Conservation (phyloP, 2,797 vertebrate genomes). For the Anableps anableps region DNA sequence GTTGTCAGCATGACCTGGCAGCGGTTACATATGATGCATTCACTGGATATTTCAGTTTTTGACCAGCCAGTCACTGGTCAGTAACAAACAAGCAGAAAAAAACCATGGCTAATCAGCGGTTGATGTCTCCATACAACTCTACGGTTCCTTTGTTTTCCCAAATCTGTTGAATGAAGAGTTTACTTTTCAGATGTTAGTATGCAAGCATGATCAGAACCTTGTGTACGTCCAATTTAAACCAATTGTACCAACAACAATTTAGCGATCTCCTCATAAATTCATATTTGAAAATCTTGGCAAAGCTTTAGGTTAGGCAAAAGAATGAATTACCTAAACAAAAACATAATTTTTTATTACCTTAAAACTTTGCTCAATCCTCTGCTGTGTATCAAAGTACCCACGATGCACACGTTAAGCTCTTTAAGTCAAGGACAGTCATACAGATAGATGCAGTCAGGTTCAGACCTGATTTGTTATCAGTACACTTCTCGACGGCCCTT, state of each 20-base stretch:
- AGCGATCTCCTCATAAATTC: too few species aligned
- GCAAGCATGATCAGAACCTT: too few species aligned
- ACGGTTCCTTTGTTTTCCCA: too few species aligned
- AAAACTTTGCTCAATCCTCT: not conserved
- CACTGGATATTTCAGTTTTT: too few species aligned
- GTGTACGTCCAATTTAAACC: not conserved
- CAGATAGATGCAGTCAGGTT: slow-evolving; percentile 18
- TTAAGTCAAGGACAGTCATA: not conserved
- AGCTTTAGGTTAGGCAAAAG: not conserved
- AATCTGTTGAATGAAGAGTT: too few species aligned
- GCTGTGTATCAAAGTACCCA: not conserved
- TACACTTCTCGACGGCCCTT: slow-evolving; percentile 45
- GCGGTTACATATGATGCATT: not conserved
- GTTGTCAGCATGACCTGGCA: not conserved
- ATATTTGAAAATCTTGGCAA: too few species aligned
- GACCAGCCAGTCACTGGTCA: too few species aligned
- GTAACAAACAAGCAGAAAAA: too few species aligned
- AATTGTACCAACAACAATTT: not conserved
- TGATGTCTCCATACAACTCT: not conserved
- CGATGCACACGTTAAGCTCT: not conserved
- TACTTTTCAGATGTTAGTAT: too few species aligned
- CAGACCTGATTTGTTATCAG: slow-evolving; percentile 31
- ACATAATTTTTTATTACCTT: slow-evolving; percentile 1
- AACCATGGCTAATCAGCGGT: not conserved
- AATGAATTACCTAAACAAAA: not conserved